Percentiles rank a stretch among this genome's conserved stretches.
phyloP scores from a whole-genome alignment of 2,797 vertebrate genomes.

The Spatula clypeata region DNA sequence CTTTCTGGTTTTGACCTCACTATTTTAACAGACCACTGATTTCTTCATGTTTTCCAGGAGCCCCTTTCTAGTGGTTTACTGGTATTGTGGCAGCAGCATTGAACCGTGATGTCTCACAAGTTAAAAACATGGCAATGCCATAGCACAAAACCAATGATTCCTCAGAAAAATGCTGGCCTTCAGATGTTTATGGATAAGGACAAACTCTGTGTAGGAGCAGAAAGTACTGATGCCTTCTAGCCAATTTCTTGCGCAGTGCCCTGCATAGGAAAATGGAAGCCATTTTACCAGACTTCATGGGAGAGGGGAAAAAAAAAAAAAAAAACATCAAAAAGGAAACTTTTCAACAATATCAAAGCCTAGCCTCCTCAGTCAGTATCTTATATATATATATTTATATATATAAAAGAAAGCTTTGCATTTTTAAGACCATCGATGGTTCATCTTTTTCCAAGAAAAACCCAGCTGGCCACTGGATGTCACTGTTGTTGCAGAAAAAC shows the following conservation, averaged over 20 bases:
- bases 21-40: neutral
- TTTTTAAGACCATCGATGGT: fast-evolving
- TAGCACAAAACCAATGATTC: neutral
- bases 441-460: neutral
- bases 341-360: neutral
- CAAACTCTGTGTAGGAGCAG: neutral
- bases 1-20: constrained; percentile 24
- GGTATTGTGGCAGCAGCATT: neutral
- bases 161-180: neutral
- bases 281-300: neutral
- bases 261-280: neutral
- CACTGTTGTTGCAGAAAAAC: constrained; percentile 72
- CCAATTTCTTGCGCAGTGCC: fast-evolving
- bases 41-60: neutral
- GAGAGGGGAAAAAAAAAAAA: neutral
- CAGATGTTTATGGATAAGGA: neutral
- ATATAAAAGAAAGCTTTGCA: neutral
- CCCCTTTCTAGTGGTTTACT: neutral
- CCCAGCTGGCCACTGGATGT: constrained; percentile 64
- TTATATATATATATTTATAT: too few relatives aligned
- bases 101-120: neutral
- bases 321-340: neutral
- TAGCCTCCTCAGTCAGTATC: neutral
- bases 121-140: neutral
- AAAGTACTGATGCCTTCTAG: neutral